These are phyloP conservation scores for Elegia similella DNA, from an alignment of 2,888 invertebrate species.

Conservation along the genomic window DNA sequence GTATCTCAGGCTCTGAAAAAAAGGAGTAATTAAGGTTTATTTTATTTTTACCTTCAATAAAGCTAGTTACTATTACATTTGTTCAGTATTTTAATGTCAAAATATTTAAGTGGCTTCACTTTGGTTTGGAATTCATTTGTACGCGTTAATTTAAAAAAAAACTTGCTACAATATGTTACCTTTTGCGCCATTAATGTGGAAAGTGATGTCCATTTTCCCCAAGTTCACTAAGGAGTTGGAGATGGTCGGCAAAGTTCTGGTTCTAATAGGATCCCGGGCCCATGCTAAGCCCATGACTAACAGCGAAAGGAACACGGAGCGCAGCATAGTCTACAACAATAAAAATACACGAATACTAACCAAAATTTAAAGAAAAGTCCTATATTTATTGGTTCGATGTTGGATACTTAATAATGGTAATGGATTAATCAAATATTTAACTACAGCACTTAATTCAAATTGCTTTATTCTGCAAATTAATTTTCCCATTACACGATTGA, in stretches of 20 bases:
- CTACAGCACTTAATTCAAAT: too few relatives aligned
- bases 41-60: not conserved
- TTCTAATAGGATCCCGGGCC: slow-evolving; percentile 42
- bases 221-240: slow-evolving; percentile 67
- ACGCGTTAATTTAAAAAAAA: too few relatives aligned
- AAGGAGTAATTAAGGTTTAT: not conserved
- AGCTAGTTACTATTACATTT: too few relatives aligned
- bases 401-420: too few relatives aligned
- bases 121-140: too few relatives aligned
- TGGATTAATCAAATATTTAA: too few relatives aligned
- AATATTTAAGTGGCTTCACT: too few relatives aligned
- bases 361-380: not conserved
- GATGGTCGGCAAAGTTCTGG: slow-evolving; percentile 51
- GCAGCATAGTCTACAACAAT: slow-evolving; percentile 37
- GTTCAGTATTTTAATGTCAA: too few relatives aligned
- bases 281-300: slow-evolving; percentile 34
- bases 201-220: slow-evolving; percentile 70
- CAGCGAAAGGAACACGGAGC: slow-evolving; percentile 31
- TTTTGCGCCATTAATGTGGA: slow-evolving; percentile 53
- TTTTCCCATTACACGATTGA: too few relatives aligned
- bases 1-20: slow-evolving; percentile 15
- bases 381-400: too few relatives aligned
- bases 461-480: too few relatives aligned
- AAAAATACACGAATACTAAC: not conserved
- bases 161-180: slow-evolving; percentile 41